Base-by-base conservation (phyloP, 2,113 vertebrate species). In the Neopipo cinnamomea region DNA sequence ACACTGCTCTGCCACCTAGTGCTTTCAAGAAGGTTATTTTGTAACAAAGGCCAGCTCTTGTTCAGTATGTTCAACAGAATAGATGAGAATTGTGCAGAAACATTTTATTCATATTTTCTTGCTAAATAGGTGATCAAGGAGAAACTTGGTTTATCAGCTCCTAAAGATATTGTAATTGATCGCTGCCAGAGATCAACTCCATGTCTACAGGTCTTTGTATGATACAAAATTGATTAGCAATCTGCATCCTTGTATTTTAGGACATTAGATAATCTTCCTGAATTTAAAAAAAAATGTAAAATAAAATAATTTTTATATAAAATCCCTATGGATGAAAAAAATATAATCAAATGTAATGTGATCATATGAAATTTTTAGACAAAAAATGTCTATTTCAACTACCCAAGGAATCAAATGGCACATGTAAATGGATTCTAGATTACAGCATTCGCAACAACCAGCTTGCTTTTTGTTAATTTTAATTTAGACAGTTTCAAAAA, bases 1-100 rank as follows among this genome's bases (percentile, higher is more conserved):
- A 53, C n/a, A 3, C 62, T 75, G 41, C 70, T 82, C 92, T 92
- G 96, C 96, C 96, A 92, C 50, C 96, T 96, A 91, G 41, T 88
- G 96, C 52, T 90, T 44, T 41, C 16, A 68, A 47, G 50, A 42
- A 80, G 31, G n/a, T 4, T 27, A 12, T 52, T 55, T 67, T 19
- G 6, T 16, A 67, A 20, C 33, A 41, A 50, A 27, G 11, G 8
- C 25, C 44, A 47, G 22, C 37, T 55, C 39, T 20, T 49, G 16
- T 27, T 50, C 31, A 33, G 37, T 2, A 2, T 22, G 22, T 12
- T 71, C 61, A 63, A 68, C 19, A 61, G 33, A 59, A 39, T 2
- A 68, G 25, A n/a, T 5, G 8, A 63, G 23, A 12, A 7, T 39
- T 37, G 3, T 30, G 27, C 49, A 85, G 25, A 70, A 77, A 44